A percentile compares a stretch with the other conserved stretches of the same genome.
Evolutionary conservation across 2,888 invertebrate species (phyloP).

Genomic region (Sinotaia quadrata): DNA sequence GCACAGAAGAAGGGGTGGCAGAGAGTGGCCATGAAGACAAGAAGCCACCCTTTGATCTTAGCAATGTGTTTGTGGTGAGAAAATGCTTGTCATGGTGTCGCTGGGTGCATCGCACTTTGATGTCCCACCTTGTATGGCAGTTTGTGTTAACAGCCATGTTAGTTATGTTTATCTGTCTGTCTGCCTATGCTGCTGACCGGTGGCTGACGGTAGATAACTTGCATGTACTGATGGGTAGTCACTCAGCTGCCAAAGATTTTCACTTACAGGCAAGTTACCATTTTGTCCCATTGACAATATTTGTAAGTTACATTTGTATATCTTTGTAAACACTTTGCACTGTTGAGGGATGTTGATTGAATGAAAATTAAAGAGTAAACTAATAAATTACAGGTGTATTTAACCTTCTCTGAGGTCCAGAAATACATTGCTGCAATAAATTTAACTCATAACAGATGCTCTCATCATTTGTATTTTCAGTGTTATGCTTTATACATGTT

Average conservation of each 20-base stretch:
- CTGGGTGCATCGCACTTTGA: constrained; percentile 31
- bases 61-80: constrained; percentile 6
- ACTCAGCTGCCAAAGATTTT: constrained; percentile 39
- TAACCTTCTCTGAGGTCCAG: too few relatives aligned
- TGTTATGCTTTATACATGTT: too few relatives aligned
- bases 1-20: constrained; percentile 39
- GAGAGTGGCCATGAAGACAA: constrained; percentile 2
- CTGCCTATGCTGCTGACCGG: constrained; percentile 37
- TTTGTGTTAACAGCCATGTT: constrained; percentile 18
- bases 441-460: too few relatives aligned
- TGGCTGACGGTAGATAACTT: constrained; percentile 42
- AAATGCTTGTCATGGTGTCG: constrained; percentile 8
- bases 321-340: too few relatives aligned
- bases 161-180: constrained; percentile 35
- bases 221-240: constrained; percentile 38
- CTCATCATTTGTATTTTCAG: too few relatives aligned
- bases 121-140: constrained; percentile 40
- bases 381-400: too few relatives aligned
- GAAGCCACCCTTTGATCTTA: background rate
- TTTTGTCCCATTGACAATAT: too few relatives aligned
- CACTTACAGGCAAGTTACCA: constrained; percentile 15
- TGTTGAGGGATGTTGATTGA: too few relatives aligned
- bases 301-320: too few relatives aligned
- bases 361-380: too few relatives aligned
- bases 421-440: too few relatives aligned